phyloP scores from a whole-genome alignment of 2,888 invertebrate species.

The Melanophora roralis region DNA sequence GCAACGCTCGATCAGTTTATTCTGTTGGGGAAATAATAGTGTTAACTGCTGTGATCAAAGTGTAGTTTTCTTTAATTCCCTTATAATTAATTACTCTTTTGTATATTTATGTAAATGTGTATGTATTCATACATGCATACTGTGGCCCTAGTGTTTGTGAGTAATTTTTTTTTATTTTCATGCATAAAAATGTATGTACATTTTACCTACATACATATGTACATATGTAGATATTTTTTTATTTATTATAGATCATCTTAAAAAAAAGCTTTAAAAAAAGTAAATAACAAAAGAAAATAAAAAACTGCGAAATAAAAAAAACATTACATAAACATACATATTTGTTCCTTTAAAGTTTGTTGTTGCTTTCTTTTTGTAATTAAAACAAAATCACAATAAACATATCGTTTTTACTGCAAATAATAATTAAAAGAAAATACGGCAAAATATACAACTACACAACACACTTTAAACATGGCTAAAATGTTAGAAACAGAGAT shows the following conservation, averaged over 20 bases:
- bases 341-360: conserved; percentile 13
- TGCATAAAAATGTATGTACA: conserved; percentile 14
- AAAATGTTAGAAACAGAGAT: conserved; percentile 70
- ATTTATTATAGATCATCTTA: conserved; percentile 11
- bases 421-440: background rate
- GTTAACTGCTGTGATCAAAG: background rate
- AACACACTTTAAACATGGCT: background rate
- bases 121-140: too few relatives aligned
- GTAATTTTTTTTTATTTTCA: background rate
- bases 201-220: too few relatives aligned
- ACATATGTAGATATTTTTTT: too few relatives aligned
- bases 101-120: too few relatives aligned
- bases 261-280: background rate
- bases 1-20: background rate
- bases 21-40: background rate
- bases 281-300: background rate
- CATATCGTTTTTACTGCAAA: conserved; percentile 4
- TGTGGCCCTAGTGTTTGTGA: background rate
- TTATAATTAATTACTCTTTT: too few relatives aligned
- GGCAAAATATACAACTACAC: background rate
- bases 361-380: background rate
- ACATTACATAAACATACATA: background rate
- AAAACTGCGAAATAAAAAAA: too few relatives aligned
- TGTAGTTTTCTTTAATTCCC: background rate
- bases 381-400: conserved; percentile 3